Evolutionary conservation across 2,888 invertebrate genomes (phyloP), one percentile per base, ranked within the genome.

Genomic region (Myopa tessellatipennis): DNA sequence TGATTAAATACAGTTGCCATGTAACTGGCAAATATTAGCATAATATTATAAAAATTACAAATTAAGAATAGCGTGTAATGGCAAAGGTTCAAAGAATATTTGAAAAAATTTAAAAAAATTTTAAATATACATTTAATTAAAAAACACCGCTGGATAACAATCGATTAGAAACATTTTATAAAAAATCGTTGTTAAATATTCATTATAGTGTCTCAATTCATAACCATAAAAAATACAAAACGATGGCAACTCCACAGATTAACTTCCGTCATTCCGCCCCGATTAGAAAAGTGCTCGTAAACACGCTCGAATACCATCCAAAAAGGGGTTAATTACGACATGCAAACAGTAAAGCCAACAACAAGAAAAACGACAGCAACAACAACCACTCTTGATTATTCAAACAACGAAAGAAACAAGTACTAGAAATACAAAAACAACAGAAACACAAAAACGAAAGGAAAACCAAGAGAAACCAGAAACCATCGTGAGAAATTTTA

Each of bases 301-400:
- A 12, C 38, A 16, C 26, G 50, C 58, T n/a, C 55, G n/a, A 34
- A n/a, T 50, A 67, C 61, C 76, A 70, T 78, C 38, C 63, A 1
- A 79, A 84, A 84, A 84, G 83, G 84, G 84, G 84, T 84, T 84
- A 84, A 84, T 81, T 81, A 82, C 79, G 70, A 45, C 68, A 18
- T 36, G 45, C 72, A 58, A 55, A 58, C 55, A 61, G 36, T 34
- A 61, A 61, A 40, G 34, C n/a, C n/a, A n/a, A n/a, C n/a, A n/a
- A n/a, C n/a, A n/a, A n/a, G n/a, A n/a, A n/a, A n/a, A 38, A 52
- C 50, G 40, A 14, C 14, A 8, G 18, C 58, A 58, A 36, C 2
- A 75, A 75, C 52, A 68, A 40, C 45, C 45, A 45, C 45, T 45
- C 3, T 8, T 8, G 7, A 45, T 45, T 45, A 45, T 63, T 10